Conservation (phyloP, 1,140 invertebrate species). For the Heterodera carotae region DNA sequence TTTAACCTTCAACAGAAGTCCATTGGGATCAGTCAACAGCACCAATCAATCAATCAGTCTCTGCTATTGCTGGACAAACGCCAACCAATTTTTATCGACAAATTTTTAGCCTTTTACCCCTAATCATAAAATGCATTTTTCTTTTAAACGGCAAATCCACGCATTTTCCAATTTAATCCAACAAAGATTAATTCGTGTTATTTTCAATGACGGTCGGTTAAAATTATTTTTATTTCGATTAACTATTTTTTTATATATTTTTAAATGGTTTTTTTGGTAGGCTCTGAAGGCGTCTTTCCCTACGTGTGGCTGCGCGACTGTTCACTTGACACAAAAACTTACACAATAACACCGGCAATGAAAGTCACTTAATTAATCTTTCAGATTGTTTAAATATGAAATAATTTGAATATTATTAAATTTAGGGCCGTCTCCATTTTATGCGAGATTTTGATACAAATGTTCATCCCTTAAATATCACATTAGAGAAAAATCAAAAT, state of each 20-base stretch:
- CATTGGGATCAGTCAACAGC: too few species aligned
- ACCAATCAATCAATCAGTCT: too few species aligned
- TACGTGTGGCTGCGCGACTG: slow-evolving; percentile 60
- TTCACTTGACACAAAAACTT: slow-evolving; percentile 53
- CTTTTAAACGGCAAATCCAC: slow-evolving; percentile 5
- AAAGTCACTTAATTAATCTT: slow-evolving; percentile 24
- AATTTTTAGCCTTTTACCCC: too few species aligned
- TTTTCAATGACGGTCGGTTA: slow-evolving; percentile 23
- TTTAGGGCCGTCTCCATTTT: slow-evolving; percentile 43
- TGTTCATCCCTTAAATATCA: slow-evolving; percentile 19
- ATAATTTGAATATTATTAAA: neutral
- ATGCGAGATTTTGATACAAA: slow-evolving; percentile 58
- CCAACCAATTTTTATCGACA: too few species aligned
- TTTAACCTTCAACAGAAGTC: too few species aligned
- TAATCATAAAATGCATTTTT: neutral
- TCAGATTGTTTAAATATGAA: neutral
- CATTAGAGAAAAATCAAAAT: slow-evolving; percentile 21
- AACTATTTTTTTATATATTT: slow-evolving; percentile 1
- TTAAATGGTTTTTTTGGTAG: slow-evolving; percentile 26
- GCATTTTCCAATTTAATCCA: slow-evolving; percentile 14
- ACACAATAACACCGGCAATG: slow-evolving; percentile 55
- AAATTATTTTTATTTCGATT: neutral
- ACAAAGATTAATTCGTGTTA: neutral
- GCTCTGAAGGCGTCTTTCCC: slow-evolving; percentile 46
- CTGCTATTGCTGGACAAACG: too few species aligned